Conservation (phyloP, 2,797 vertebrate genomes). For the Esox masquinongy region DNA sequence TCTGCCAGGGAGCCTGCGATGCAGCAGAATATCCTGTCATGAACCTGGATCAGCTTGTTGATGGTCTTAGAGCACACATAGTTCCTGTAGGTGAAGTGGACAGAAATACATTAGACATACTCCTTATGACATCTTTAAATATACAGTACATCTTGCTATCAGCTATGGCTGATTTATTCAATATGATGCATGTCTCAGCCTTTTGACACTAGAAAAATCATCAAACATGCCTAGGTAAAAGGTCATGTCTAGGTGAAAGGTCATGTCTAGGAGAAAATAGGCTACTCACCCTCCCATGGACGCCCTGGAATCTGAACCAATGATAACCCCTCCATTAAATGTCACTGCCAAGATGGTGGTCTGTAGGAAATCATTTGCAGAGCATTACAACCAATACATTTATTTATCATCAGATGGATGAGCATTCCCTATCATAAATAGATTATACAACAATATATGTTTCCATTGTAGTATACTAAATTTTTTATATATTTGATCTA, state of each 20-base stretch:
- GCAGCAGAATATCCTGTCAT: constrained; percentile 85
- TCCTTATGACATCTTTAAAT: neutral
- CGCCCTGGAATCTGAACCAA: constrained; percentile 87
- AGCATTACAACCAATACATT: too few species aligned
- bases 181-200: neutral
- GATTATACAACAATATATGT: neutral
- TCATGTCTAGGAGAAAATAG: too few species aligned
- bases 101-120: neutral
- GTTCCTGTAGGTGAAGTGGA: constrained; percentile 50
- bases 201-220: neutral
- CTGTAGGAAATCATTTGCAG: constrained; percentile 53
- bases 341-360: constrained; percentile 89
- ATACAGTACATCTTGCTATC: neutral
- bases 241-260: too few species aligned
- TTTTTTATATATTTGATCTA: neutral
- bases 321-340: constrained; percentile 84
- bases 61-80: constrained; percentile 82
- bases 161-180: neutral
- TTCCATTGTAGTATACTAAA: neutral
- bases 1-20: constrained; percentile 84
- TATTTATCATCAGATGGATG: neutral
- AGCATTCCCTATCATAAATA: neutral
- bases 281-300: constrained; percentile 81
- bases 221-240: too few species aligned
- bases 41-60: constrained; percentile 84